phyloP scores from a whole-genome alignment of 2,113 vertebrate genomes.

The Aphyosemion australe region DNA sequence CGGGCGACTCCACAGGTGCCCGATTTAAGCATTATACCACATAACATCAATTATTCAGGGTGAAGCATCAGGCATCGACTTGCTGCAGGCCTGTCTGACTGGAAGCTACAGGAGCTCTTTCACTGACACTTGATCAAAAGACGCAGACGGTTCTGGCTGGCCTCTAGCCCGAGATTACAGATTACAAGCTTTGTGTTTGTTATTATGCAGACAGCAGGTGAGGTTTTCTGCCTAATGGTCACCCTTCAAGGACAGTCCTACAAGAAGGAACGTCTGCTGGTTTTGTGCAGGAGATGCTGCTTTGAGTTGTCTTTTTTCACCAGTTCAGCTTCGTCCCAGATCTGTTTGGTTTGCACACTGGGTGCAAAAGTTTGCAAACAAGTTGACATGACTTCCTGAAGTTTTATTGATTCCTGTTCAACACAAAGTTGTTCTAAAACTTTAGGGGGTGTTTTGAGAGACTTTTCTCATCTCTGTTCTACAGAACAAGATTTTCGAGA shows the following conservation, averaged over 20 bases:
- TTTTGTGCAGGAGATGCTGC: no score
- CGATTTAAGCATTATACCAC: constrained; percentile 11
- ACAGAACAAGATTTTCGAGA: neutral
- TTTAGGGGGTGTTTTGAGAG: no score
- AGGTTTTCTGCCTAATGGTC: neutral
- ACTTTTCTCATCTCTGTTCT: no score
- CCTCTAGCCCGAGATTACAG: neutral
- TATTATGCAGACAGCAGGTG: neutral
- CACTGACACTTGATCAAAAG: constrained; percentile 13
- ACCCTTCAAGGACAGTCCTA: constrained; percentile 4
- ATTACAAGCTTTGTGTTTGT: constrained; percentile 1
- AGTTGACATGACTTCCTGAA: no score
- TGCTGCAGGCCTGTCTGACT: constrained; percentile 27
- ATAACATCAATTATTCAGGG: constrained; percentile 51
- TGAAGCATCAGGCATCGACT: constrained; percentile 45
- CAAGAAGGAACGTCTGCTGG: neutral
- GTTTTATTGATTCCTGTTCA: no score
- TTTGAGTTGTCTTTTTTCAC: no score
- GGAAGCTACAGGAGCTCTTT: constrained; percentile 21
- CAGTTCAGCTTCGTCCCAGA: no score
- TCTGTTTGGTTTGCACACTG: no score
- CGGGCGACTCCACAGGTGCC: constrained; percentile 21
- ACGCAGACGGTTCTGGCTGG: neutral
- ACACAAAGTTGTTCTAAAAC: no score
- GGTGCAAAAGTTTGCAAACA: no score